Evolutionary conservation across 2,888 invertebrate species (phyloP), one percentile per base, ranked within the genome.

Genomic region (Tinea trinotella): DNA sequence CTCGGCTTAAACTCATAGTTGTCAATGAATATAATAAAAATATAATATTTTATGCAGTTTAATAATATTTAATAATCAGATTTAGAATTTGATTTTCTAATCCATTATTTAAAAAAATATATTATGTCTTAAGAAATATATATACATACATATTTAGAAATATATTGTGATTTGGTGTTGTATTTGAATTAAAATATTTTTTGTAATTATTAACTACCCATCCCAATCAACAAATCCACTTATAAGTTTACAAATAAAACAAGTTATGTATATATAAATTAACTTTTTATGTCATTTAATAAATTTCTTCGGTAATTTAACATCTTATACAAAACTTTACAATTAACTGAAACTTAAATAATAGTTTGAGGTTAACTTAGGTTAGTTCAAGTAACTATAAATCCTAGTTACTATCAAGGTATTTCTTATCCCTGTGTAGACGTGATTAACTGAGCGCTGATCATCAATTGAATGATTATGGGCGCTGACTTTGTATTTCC

Each of bases 121-220:
- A 40, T 40, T 46, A 46, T 46, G 15, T 58, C 77, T 76, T 76
- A 81, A 57, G 34, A 17, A 6, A 54, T 22, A 50, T 44, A 46
- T 13, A 44, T 13, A 54, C 20, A 54, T 54, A 54, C 40, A 58
- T 58, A 77, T 78, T 82, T 83, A 84, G 76, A 79, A 83, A 85
- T 85, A 85, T 84, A 85, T 80, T 84, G 85, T 85, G 84, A 85
- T 85, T 85, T 77, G 84, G 71, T 85, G 85, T 85, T 85, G 84
- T 85, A 84, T 79, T 80, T 81, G 82, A 85, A 84, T 83, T 84
- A 84, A 84, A 84, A 62, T 81, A 79, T 84, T 82, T 74, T 58
- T 84, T 83, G 68, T 82, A 83, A 80, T 77, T 82, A 80, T 81
- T 18, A 4, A 40, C 2, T 19, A 5, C 46, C 46, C 10, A 19